Conservation (phyloP, 2,888 invertebrate species). For the Agrotis clavis region DNA sequence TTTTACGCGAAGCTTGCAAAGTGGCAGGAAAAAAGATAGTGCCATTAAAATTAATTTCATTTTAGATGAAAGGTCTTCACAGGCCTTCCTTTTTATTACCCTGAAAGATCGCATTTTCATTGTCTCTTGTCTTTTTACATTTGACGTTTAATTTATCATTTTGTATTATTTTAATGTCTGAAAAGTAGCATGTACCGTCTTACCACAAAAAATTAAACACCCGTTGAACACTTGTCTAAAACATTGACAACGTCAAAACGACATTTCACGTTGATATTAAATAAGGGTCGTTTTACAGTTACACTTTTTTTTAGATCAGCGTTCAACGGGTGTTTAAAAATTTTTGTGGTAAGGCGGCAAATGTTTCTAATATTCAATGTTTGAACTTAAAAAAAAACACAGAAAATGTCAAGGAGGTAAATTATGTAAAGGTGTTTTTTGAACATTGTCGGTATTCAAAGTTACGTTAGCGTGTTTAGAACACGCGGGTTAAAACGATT, state of each 20-base stretch:
- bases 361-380: background rate
- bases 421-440: background rate
- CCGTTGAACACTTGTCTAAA: too few species aligned
- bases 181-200: slow-evolving; percentile 9
- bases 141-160: background rate
- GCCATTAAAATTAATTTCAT: background rate
- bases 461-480: slow-evolving; percentile 26
- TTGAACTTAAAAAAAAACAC: background rate
- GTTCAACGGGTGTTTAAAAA: too few species aligned
- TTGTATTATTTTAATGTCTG: background rate
- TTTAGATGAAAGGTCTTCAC: background rate
- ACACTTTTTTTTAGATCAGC: too few species aligned
- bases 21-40: background rate
- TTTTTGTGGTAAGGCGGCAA: too few species aligned
- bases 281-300: too few species aligned
- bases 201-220: too few species aligned
- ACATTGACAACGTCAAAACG: too few species aligned
- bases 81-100: background rate
- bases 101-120: background rate
- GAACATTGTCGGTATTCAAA: slow-evolving; percentile 22
- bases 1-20: background rate
- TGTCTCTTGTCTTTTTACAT: background rate
- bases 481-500: slow-evolving; percentile 8
- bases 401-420: slow-evolving; percentile 11
- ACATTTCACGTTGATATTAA: too few species aligned